Evolutionary conservation across 2,113 vertebrate species (phyloP).

Genomic region (Sciurus niger): DNA sequence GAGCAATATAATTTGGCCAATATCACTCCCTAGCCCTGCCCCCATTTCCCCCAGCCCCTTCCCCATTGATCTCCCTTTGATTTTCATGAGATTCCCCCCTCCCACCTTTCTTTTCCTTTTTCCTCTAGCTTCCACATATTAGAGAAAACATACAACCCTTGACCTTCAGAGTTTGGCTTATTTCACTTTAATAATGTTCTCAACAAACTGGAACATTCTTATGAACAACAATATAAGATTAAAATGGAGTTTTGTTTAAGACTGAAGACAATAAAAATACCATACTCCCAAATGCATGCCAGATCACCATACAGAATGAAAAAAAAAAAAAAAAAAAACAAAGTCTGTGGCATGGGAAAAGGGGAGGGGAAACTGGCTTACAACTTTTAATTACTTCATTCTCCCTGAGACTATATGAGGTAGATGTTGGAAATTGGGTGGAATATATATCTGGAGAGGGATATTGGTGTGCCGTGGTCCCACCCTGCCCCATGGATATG

Average conservation of each 20-base stretch:
- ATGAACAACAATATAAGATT: not conserved
- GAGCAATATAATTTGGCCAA: too few species aligned
- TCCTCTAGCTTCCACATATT: too few species aligned
- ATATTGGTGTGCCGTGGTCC: not conserved
- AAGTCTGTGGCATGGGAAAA: not conserved
- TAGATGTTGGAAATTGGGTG: not conserved
- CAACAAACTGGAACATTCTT: conserved; percentile 17
- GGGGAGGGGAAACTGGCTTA: not conserved
- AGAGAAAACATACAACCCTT: too few species aligned
- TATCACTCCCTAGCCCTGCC: too few species aligned
- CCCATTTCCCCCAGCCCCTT: too few species aligned
- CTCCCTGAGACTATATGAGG: not conserved
- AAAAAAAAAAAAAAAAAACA: not conserved
- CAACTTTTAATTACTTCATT: not conserved
- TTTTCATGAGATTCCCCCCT: too few species aligned
- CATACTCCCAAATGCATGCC: not conserved
- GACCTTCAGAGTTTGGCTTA: too few species aligned
- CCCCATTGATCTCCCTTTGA: too few species aligned
- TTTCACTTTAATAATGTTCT: too few species aligned
- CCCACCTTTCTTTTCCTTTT: too few species aligned
- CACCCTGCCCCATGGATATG: not conserved
- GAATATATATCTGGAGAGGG: not conserved
- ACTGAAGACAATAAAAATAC: conserved; percentile 16
- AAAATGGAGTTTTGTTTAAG: conserved; percentile 48
- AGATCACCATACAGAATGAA: not conserved